A percentile compares a stretch with the other conserved stretches of the same genome.
Evolutionary conservation across 37 sponge, comb jelly and placozoan species (phyloP).

Genomic region (Dysidea cf. avara): DNA sequence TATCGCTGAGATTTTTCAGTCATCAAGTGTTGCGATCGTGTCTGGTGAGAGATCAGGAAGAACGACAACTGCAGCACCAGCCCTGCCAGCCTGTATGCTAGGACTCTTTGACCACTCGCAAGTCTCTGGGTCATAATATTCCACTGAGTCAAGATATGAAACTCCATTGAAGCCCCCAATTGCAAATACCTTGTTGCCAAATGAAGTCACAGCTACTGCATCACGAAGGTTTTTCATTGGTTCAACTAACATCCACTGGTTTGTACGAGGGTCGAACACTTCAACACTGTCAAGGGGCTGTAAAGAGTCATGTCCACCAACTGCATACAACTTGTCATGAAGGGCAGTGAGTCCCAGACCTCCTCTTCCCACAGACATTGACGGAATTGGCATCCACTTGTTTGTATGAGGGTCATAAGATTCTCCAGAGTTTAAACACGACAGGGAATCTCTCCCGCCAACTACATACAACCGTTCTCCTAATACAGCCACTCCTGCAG

Average conservation of each 20-base stretch:
- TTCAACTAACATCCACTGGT: slow-evolving; percentile 51
- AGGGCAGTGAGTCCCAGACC: slow-evolving; percentile 67
- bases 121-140: slow-evolving; percentile 62
- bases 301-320: slow-evolving; percentile 69
- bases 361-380: slow-evolving; percentile 60
- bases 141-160: slow-evolving; percentile 67
- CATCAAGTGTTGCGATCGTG: too few species aligned
- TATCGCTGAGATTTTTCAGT: too few species aligned
- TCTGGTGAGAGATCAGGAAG: slow-evolving; percentile 9
- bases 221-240: slow-evolving; percentile 53
- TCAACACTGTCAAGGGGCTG: slow-evolving; percentile 57
- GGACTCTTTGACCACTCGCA: slow-evolving; percentile 59
- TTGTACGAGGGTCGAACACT: slow-evolving; percentile 58
- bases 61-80: slow-evolving; percentile 61
- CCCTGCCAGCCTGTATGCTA: slow-evolving; percentile 53
- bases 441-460: slow-evolving; percentile 70
- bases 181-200: slow-evolving; percentile 68
- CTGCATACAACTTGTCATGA: slow-evolving; percentile 64
- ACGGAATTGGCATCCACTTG: slow-evolving; percentile 58
- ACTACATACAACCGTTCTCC: slow-evolving; percentile 65
- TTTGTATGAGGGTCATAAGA: slow-evolving; percentile 83
- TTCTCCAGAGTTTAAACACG: slow-evolving; percentile 72
- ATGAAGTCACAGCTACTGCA: slow-evolving; percentile 65
- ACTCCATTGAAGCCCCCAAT: slow-evolving; percentile 84
- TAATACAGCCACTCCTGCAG: slow-evolving; percentile 76